These are phyloP conservation scores for Crypturellus undulatus DNA, from an alignment of 2,113 vertebrate species.

Conservation along the genomic window DNA sequence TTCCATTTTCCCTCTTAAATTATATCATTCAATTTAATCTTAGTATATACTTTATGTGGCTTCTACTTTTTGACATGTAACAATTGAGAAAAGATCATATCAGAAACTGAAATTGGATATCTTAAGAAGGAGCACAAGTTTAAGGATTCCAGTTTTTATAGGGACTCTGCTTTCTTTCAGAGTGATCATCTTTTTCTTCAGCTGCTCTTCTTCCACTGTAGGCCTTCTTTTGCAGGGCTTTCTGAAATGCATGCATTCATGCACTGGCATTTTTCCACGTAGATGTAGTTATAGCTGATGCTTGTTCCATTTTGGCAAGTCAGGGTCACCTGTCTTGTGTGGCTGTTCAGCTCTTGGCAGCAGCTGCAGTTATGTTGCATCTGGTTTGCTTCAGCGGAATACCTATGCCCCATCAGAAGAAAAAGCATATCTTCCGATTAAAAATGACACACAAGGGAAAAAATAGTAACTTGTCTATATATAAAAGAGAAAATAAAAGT, in stretches of 20 bases:
- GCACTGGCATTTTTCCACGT: constrained; percentile 82
- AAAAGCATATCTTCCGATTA: background rate
- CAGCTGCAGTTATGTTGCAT: constrained; percentile 82
- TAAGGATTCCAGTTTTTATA: background rate
- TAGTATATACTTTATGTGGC: background rate
- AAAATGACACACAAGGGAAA: background rate
- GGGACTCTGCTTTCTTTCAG: background rate
- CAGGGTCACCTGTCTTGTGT: constrained; percentile 74
- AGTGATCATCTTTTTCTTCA: background rate
- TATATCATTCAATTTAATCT: background rate
- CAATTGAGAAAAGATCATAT: background rate
- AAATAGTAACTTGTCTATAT: background rate
- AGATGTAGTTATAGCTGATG: constrained; percentile 72
- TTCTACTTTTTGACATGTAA: background rate
- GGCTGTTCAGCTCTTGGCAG: constrained; percentile 81
- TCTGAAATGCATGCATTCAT: background rate
- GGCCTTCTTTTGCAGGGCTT: background rate
- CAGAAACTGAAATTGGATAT: background rate
- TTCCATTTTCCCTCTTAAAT: background rate
- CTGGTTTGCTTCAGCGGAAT: constrained; percentile 79
- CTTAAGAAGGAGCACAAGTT: background rate
- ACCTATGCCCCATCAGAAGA: constrained; percentile 68
- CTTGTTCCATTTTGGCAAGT: constrained; percentile 76
- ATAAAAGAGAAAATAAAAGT: no score
- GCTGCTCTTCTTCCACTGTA: background rate